phyloP scores from a whole-genome alignment of 2,113 vertebrate genomes.

The Psilopsiagon aymara region DNA sequence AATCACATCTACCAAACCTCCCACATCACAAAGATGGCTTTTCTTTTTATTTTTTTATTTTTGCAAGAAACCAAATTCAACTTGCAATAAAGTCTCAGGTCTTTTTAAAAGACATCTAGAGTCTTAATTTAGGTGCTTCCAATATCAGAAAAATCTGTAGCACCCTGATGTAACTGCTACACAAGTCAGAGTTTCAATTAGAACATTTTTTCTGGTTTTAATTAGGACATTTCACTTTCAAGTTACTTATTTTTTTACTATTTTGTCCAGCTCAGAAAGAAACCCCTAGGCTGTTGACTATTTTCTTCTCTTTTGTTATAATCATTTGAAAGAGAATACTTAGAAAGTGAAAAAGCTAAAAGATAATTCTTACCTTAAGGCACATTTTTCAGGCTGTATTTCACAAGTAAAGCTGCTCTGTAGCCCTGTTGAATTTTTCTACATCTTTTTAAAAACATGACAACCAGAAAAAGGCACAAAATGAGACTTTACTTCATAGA shows the following conservation, averaged over 20 bases:
- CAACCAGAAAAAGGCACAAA: neutral
- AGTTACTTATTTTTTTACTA: neutral
- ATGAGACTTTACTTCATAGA: neutral
- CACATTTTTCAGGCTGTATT: neutral
- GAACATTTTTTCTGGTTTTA: neutral
- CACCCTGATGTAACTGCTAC: neutral
- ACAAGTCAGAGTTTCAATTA: neutral
- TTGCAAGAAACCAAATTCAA: neutral
- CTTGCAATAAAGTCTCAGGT: neutral
- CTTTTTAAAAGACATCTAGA: neutral
- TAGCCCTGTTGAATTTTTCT: neutral
- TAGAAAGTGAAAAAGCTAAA: neutral
- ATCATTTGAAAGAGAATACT: neutral
- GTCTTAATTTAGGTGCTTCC: neutral
- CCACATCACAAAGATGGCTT: neutral
- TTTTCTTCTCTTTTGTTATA: neutral
- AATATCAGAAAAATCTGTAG: neutral
- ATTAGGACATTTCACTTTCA: neutral
- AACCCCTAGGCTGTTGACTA: neutral
- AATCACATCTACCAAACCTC: neutral
- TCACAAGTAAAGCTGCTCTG: neutral
- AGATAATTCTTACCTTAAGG: neutral
- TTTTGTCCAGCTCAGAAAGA: neutral
- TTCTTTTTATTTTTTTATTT: neutral
- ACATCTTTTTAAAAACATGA: neutral